Percentiles rank a stretch among this genome's conserved stretches.
Conservation (phyloP, 1,140 invertebrate species). For the Drosophila insularis region DNA sequence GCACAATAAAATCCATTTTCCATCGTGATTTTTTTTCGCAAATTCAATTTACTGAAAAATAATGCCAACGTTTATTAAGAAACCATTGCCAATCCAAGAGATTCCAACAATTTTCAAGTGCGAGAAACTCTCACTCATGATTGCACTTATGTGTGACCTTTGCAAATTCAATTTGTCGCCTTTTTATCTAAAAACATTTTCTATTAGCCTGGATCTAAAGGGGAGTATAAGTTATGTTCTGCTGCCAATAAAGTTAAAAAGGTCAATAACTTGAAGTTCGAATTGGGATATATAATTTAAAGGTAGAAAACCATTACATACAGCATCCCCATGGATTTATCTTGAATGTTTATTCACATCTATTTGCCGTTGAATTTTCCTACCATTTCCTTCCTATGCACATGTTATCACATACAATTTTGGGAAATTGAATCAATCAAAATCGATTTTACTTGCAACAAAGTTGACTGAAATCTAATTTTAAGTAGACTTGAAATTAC, state of each 20-base stretch:
- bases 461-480: slow-evolving; percentile 44
- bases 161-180: slow-evolving; percentile 79
- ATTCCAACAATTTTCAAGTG: slow-evolving; percentile 52
- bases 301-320: background rate
- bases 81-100: slow-evolving; percentile 27
- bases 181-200: slow-evolving; percentile 79
- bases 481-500: slow-evolving; percentile 22
- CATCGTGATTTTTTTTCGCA: slow-evolving; percentile 32
- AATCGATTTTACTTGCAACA: slow-evolving; percentile 44
- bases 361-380: background rate
- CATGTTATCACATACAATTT: slow-evolving; percentile 47
- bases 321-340: slow-evolving; percentile 7
- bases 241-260: background rate
- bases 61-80: slow-evolving; percentile 46
- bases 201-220: slow-evolving; percentile 51
- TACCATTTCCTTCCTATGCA: background rate
- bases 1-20: slow-evolving; percentile 63
- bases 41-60: slow-evolving; percentile 73
- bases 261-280: slow-evolving; percentile 20
- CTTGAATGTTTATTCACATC: background rate
- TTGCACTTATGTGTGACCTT: slow-evolving; percentile 77
- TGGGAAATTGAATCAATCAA: slow-evolving; percentile 58
- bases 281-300: background rate
- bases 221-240: background rate
- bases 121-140: slow-evolving; percentile 41